Evolutionary conservation across 2,888 invertebrate species (phyloP).

Genomic region (Fragum fragum): DNA sequence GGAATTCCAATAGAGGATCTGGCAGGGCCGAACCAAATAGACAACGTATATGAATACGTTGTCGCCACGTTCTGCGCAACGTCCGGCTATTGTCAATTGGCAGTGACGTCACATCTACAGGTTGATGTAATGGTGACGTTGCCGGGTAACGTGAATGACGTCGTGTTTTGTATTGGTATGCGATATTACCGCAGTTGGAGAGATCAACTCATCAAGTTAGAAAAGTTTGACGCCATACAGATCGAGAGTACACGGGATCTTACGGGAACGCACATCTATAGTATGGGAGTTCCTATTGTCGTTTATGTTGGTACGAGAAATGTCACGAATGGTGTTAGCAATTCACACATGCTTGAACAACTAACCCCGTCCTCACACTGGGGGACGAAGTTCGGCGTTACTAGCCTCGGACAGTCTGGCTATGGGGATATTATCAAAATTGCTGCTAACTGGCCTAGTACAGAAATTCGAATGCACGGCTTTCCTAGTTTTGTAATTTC

Average conservation of each 20-base stretch:
- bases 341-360: slow-evolving; percentile 56
- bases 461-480: slow-evolving; percentile 42
- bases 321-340: slow-evolving; percentile 15
- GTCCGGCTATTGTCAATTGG: slow-evolving; percentile 56
- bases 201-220: slow-evolving; percentile 25
- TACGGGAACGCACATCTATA: slow-evolving; percentile 54
- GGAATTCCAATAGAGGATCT: slow-evolving; percentile 44
- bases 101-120: slow-evolving; percentile 40
- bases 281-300: slow-evolving; percentile 36
- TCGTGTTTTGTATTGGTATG: slow-evolving; percentile 36
- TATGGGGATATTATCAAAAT: slow-evolving; percentile 62
- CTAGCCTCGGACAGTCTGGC: slow-evolving; percentile 29
- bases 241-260: slow-evolving; percentile 51
- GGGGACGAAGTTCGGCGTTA: slow-evolving; percentile 50
- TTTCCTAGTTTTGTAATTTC: slow-evolving; percentile 24
- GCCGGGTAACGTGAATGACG: slow-evolving; percentile 11
- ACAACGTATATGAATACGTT: slow-evolving; percentile 38
- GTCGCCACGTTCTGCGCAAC: slow-evolving; percentile 57
- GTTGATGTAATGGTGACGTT: slow-evolving; percentile 8
- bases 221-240: slow-evolving; percentile 46
- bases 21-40: slow-evolving; percentile 1
- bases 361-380: slow-evolving; percentile 48
- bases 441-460: slow-evolving; percentile 22
- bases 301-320: slow-evolving; percentile 58
- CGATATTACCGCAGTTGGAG: slow-evolving; percentile 27